Conservation (phyloP, 1,140 invertebrate species). For the Tetragnatha versicolor region DNA sequence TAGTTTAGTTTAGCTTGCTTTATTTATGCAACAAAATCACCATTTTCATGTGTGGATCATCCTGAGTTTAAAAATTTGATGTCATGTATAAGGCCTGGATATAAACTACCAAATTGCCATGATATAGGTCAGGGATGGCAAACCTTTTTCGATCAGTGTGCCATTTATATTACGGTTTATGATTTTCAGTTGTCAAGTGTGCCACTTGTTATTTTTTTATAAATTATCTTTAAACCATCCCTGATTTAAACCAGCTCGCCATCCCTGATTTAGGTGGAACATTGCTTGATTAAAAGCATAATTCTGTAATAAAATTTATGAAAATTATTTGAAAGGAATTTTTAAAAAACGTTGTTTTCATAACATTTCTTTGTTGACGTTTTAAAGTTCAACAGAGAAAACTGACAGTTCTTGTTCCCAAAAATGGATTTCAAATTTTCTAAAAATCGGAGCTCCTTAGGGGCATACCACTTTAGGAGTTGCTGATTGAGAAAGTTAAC, state of each 20-base stretch:
- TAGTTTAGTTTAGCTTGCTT: too few relatives aligned
- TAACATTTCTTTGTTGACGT: neutral
- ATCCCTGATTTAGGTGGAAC: neutral
- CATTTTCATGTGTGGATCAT: too few relatives aligned
- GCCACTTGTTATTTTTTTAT: neutral
- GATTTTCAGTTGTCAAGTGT: neutral
- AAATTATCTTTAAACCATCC: neutral
- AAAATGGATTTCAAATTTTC: neutral
- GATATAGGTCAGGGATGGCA: too few relatives aligned
- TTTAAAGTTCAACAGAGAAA: neutral
- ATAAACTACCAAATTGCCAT: too few relatives aligned
- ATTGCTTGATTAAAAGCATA: too few relatives aligned
- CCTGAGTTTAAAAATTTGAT: too few relatives aligned
- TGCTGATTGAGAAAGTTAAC: too few relatives aligned
- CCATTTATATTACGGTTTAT: neutral
- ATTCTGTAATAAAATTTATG: too few relatives aligned
- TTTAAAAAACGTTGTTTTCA: neutral
- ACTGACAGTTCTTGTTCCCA: neutral
- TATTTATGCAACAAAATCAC: too few relatives aligned
- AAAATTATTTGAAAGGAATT: neutral
- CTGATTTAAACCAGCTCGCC: neutral
- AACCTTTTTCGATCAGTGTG: too few relatives aligned
- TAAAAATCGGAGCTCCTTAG: neutral
- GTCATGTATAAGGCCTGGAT: too few relatives aligned
- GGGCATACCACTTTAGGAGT: too few relatives aligned